These are phyloP conservation scores for Agelaius phoeniceus DNA, from an alignment of 2,113 vertebrate species.

Conservation along the genomic window DNA sequence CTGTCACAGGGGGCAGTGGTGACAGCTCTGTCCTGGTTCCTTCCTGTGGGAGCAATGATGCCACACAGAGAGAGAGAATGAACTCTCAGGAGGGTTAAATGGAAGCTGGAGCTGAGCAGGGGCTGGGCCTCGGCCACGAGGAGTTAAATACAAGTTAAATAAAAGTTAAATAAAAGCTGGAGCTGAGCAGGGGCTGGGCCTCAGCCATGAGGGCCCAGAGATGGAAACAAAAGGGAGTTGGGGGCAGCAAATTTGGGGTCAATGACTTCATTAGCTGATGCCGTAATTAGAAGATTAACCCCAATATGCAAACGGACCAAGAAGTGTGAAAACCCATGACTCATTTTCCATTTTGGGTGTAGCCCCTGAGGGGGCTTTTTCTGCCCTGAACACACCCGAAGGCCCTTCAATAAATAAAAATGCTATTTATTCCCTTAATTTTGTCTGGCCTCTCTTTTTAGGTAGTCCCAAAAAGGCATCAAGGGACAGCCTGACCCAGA, in stretches of 20 bases:
- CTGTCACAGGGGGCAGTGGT: fast-evolving
- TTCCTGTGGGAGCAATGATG: background rate
- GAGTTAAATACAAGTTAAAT: background rate
- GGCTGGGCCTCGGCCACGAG: background rate
- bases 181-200: background rate
- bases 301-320: background rate
- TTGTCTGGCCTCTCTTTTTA: background rate
- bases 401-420: background rate
- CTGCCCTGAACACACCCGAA: background rate
- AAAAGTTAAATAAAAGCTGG: background rate
- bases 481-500: background rate
- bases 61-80: background rate
- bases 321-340: background rate
- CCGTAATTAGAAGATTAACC: background rate
- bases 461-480: background rate
- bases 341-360: background rate
- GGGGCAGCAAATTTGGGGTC: background rate
- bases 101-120: background rate
- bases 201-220: background rate
- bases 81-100: background rate
- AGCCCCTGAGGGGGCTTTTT: background rate
- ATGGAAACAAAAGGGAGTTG: background rate
- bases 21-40: background rate
- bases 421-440: background rate
- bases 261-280: background rate